These are phyloP conservation scores for Sparus aurata DNA, from an alignment of 2,797 vertebrate species.

Conservation along the genomic window DNA sequence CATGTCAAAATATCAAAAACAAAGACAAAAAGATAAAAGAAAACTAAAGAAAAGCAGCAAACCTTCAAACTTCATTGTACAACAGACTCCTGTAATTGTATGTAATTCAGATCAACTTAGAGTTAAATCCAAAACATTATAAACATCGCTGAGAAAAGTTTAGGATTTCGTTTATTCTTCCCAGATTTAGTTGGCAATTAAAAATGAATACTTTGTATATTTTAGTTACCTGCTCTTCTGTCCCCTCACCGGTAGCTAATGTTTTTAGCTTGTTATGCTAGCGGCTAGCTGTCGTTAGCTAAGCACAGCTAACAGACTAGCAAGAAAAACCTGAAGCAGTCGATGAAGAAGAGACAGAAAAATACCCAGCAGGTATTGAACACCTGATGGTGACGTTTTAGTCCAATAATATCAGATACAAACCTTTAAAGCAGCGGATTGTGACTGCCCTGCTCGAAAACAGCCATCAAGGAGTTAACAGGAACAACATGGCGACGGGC, in stretches of 20 bases:
- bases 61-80: no score
- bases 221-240: no score
- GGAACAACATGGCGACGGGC: not conserved
- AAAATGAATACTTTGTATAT: no score
- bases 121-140: not conserved
- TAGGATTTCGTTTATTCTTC: no score
- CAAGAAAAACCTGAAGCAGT: not conserved
- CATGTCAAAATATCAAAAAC: no score
- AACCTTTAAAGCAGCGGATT: not conserved
- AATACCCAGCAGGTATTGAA: not conserved
- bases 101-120: not conserved
- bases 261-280: conserved; percentile 46
- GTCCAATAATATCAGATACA: not conserved
- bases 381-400: not conserved
- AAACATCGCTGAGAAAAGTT: no score
- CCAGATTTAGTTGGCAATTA: not conserved
- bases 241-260: conserved; percentile 1
- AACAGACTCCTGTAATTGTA: not conserved
- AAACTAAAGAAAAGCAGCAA: no score
- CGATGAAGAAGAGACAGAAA: no score
- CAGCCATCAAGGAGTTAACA: not conserved
- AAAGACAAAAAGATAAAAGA: no score
- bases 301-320: not conserved
- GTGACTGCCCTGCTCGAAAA: no score
- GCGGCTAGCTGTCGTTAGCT: not conserved